Evolutionary conservation across 2,113 vertebrate species (phyloP), one percentile per base, ranked within the genome.

Genomic region (Columba janthina): DNA sequence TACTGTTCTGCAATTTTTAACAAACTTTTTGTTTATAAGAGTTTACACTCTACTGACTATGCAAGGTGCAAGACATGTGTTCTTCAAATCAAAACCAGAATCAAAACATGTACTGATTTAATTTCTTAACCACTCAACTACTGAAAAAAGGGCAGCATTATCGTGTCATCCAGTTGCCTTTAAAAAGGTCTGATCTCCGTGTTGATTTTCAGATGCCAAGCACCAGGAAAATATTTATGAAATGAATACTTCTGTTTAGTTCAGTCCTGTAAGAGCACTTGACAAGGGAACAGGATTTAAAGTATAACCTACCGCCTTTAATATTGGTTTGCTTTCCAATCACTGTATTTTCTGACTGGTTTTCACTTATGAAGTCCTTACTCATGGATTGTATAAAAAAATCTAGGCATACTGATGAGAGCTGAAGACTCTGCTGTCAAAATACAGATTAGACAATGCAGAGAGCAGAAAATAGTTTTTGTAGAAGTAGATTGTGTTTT

Each of bases 101-200:
- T 36, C 48, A 70, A 93, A 28, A 12, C 0, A 0, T 18, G 14
- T 15, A 42, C 9, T 36, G 5, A 12, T 54, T 88, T 57, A 48
- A 15, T 50, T 24, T 54, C 20, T 58, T 62, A 66, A 22, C 21
- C 28, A 22, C 26, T 57, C 34, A 58, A 10, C 18, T 40, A 20
- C 19, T 51, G n/a, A 46, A 67, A 28, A 83, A 84, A 29, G 3
- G 15, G 4, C 51, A 85, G 36, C 10, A 13, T 15, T 65, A 15
- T 40, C 12, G 64, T 3, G 5, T 67, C 46, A 77, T 81, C 19
- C 19, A 38, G 6, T 18, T 51, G 34, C 58, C 22, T 80, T 84
- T 80, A 51, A 3, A n/a, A 79, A 72, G 24, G 5, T 76, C 29
- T 70, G 36, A 53, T 53, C 10, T 34, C 24, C 44, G 12, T 50